These are phyloP conservation scores for Drosophila ustulata DNA, from an alignment of 2,888 invertebrate species.

Conservation along the genomic window DNA sequence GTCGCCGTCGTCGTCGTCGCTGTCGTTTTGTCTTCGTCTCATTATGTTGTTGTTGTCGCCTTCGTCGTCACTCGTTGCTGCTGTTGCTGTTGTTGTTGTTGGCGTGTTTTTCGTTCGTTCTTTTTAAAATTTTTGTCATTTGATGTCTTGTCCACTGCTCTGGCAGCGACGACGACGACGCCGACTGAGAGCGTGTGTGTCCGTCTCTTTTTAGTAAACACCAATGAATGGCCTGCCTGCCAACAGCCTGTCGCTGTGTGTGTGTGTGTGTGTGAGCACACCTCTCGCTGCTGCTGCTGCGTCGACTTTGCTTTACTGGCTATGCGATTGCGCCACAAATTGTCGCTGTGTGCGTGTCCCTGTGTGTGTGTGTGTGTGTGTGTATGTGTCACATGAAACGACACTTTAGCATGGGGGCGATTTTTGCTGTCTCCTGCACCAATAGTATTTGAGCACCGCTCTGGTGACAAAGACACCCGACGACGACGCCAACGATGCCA, in stretches of 20 bases:
- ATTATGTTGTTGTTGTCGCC: slow-evolving; percentile 50
- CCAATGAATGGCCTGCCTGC: slow-evolving; percentile 61
- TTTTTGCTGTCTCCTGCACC: slow-evolving; percentile 78
- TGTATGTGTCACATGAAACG: slow-evolving; percentile 71
- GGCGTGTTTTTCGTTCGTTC: slow-evolving; percentile 49
- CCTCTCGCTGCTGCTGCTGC: slow-evolving; percentile 23
- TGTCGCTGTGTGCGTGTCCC: slow-evolving; percentile 25
- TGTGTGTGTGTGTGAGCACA: slow-evolving; percentile 31
- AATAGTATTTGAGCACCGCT: slow-evolving; percentile 76
- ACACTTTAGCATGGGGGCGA: slow-evolving; percentile 81
- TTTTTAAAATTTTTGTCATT: slow-evolving; percentile 78
- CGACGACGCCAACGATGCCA: neutral
- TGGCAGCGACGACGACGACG: slow-evolving; percentile 26
- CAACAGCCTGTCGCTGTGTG: neutral
- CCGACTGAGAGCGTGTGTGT: slow-evolving; percentile 58
- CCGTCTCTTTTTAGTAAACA: slow-evolving; percentile 70
- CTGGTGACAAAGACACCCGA: slow-evolving; percentile 77
- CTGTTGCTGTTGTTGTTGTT: slow-evolving; percentile 37
- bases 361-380: slow-evolving; percentile 34
- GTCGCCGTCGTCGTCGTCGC: slow-evolving; percentile 46
- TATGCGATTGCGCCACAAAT: slow-evolving; percentile 61
- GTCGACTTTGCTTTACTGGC: slow-evolving; percentile 41
- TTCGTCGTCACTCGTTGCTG: slow-evolving; percentile 31
- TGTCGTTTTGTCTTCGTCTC: slow-evolving; percentile 61
- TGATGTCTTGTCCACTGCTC: slow-evolving; percentile 71